A percentile compares a stretch with the other conserved stretches of the same genome.
Evolutionary conservation across 2,113 vertebrate genomes (phyloP).

Genomic region (Potamarius usumacintae): DNA sequence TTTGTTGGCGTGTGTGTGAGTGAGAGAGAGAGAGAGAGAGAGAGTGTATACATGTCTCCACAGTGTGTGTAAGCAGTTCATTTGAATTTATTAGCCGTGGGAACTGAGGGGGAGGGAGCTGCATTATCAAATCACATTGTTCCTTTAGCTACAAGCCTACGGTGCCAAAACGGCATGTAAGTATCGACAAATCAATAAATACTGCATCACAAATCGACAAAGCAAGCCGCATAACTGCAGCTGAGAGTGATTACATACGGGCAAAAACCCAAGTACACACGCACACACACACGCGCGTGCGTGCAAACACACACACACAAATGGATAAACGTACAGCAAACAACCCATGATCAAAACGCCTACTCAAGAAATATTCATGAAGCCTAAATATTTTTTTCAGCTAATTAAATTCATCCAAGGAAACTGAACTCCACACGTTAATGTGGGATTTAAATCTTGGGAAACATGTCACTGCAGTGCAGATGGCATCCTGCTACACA

Average conservation of each 20-base stretch:
- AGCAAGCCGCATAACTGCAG: slow-evolving; percentile 46
- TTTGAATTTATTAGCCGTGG: slow-evolving; percentile 51
- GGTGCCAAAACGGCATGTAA: slow-evolving; percentile 45
- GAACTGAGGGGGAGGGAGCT: slow-evolving; percentile 37
- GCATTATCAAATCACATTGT: slow-evolving; percentile 53
- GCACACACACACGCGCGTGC: not conserved
- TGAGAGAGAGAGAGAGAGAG: not conserved
- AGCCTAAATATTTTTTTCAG: not conserved
- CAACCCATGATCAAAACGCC: not conserved
- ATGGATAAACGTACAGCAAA: not conserved
- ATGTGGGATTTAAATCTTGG: not conserved
- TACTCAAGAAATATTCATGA: not conserved
- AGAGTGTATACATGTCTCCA: not conserved
- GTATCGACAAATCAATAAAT: slow-evolving; percentile 57
- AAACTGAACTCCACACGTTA: not conserved
- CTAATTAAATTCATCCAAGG: not conserved
- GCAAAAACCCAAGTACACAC: not conserved
- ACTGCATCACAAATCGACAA: slow-evolving; percentile 48
- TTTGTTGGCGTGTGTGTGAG: too few species aligned
- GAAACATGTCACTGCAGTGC: slow-evolving; percentile 17
- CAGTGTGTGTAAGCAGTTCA: slow-evolving; percentile 30
- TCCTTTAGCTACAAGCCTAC: slow-evolving; percentile 49
- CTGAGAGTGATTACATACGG: slow-evolving; percentile 26
- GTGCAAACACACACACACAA: not conserved
- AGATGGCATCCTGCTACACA: slow-evolving; percentile 12